phyloP scores from a whole-genome alignment of 2,888 invertebrate genomes.

The Trachelus stipa region DNA sequence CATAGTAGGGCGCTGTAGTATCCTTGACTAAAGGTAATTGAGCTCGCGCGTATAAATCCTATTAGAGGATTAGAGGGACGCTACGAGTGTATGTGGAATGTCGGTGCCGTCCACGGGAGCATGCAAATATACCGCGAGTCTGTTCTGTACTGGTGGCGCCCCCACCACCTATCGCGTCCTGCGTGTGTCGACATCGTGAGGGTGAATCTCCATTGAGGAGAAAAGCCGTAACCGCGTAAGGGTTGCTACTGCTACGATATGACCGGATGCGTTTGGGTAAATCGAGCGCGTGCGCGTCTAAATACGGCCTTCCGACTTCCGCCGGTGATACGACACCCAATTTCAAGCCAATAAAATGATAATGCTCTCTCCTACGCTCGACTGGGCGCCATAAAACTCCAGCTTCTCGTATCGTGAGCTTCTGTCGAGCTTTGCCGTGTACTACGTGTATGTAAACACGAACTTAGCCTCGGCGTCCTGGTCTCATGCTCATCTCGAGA shows the following conservation, averaged over 20 bases:
- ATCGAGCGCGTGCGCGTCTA: conserved; percentile 56
- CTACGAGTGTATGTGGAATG: conserved; percentile 31
- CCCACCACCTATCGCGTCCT: not conserved
- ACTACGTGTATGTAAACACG: not conserved
- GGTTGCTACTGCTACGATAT: conserved; percentile 22
- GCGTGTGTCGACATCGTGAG: not conserved
- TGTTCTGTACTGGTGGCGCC: not conserved
- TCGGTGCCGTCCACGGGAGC: not conserved
- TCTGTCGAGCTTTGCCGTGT: not conserved
- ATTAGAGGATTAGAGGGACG: conserved; percentile 63
- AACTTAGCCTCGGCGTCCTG: not conserved
- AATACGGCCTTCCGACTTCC: conserved; percentile 67
- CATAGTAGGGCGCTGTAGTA: conserved; percentile 10
- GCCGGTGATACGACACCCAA: conserved; percentile 63
- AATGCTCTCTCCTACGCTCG: conserved; percentile 47
- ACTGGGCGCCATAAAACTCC: not conserved
- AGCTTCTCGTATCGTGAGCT: not conserved
- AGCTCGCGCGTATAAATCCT: conserved; percentile 65
- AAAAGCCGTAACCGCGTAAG: conserved; percentile 25
- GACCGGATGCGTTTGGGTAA: conserved; percentile 48
- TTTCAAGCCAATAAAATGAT: conserved; percentile 71
- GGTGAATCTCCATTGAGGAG: conserved; percentile 7
- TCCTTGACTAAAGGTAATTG: conserved; percentile 53
- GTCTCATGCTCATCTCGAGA: not conserved
- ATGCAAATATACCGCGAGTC: conserved; percentile 7